phyloP scores from a whole-genome alignment of 2,113 vertebrate genomes.

The Fregetta grallaria region DNA sequence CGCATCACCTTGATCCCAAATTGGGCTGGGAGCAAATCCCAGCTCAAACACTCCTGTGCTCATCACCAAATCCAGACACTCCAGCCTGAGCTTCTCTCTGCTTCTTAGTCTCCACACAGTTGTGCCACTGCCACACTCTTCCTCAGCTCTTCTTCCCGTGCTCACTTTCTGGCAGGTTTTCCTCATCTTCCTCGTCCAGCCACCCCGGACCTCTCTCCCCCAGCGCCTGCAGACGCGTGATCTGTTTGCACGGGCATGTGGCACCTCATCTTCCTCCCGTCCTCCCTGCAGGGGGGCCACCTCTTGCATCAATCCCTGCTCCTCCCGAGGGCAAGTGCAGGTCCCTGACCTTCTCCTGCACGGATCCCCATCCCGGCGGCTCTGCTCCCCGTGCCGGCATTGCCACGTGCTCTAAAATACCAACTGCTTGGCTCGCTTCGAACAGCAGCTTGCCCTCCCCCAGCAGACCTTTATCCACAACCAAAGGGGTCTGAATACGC shows the following conservation, averaged over 20 bases:
- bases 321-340: neutral
- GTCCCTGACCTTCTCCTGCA: neutral
- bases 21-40: neutral
- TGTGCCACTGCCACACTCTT: neutral
- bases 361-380: accelerated
- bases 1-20: neutral
- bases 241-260: neutral
- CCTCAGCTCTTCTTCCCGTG: neutral
- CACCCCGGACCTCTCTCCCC: neutral
- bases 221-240: neutral
- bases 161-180: neutral
- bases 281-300: neutral
- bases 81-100: neutral
- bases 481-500: too few relatives aligned
- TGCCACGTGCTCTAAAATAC: neutral
- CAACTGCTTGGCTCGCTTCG: neutral
- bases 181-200: neutral
- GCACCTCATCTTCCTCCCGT: neutral
- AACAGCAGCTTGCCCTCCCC: too few relatives aligned
- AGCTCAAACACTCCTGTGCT: neutral
- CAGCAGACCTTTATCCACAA: neutral
- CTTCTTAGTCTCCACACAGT: neutral
- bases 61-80: neutral
- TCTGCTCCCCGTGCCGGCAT: neutral
- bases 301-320: neutral